Evolutionary conservation across 2,113 vertebrate genomes (phyloP).

Genomic region (Phrynosoma blainvillii): DNA sequence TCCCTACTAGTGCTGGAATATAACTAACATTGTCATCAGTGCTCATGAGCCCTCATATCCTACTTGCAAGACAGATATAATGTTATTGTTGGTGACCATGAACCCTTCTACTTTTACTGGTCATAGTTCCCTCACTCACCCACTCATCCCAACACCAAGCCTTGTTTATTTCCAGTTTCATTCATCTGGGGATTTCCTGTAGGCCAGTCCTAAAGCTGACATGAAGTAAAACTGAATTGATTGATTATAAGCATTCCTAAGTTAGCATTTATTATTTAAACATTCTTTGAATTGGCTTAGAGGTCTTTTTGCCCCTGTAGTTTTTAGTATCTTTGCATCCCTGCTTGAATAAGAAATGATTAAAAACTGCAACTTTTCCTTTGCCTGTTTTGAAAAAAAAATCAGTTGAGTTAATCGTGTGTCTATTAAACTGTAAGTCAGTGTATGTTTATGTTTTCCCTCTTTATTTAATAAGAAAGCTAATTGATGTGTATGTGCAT

Average conservation of each 20-base stretch:
- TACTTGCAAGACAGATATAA: neutral
- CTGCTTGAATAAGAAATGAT: neutral
- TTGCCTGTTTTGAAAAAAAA: neutral
- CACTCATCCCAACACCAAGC: neutral
- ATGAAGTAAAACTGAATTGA: neutral
- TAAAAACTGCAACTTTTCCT: neutral
- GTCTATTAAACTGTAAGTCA: neutral
- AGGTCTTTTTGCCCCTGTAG: conserved; percentile 4
- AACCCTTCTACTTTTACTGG: neutral
- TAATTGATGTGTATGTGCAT: neutral
- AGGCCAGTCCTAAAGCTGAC: conserved; percentile 8
- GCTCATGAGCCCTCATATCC: neutral
- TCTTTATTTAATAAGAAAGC: neutral
- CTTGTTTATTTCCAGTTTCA: conserved; percentile 44
- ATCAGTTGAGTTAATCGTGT: neutral
- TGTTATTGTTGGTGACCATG: neutral
- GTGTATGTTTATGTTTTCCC: neutral
- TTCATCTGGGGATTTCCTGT: conserved; percentile 46
- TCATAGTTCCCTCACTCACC: neutral
- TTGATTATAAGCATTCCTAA: conserved; percentile 8
- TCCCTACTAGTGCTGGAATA: neutral
- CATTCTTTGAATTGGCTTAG: conserved; percentile 6
- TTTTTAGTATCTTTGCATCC: conserved; percentile 28
- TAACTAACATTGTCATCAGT: neutral
- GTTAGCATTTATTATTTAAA: conserved; percentile 32